phyloP scores from a whole-genome alignment of 2,797 vertebrate species.

The Thalassophryne amazonica region DNA sequence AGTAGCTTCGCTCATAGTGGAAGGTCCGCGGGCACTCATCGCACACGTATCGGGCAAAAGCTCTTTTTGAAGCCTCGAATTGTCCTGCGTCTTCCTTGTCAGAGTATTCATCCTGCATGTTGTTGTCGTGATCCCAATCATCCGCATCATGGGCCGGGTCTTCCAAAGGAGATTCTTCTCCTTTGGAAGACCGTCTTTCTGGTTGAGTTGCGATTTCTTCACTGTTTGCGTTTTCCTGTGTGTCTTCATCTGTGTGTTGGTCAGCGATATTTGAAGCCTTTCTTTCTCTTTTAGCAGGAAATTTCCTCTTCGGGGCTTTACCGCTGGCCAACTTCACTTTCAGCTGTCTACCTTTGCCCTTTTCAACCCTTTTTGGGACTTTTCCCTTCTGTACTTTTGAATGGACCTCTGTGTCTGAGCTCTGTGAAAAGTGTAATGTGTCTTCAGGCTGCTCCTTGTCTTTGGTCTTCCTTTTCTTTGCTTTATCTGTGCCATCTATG shows the following conservation, averaged over 20 bases:
- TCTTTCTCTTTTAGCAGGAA: background rate
- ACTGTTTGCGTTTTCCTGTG: background rate
- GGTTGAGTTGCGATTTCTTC: conserved; percentile 7
- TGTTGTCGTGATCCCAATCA: conserved; percentile 32
- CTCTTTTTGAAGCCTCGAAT: conserved; percentile 22
- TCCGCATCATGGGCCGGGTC: background rate
- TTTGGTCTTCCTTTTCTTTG: background rate
- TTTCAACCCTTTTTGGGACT: conserved; percentile 28
- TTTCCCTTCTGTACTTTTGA: conserved; percentile 15
- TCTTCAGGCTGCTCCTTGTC: conserved; percentile 19
- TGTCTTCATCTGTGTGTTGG: background rate
- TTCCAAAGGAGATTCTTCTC: background rate
- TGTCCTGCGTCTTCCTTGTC: conserved; percentile 15
- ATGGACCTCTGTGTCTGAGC: conserved; percentile 41
- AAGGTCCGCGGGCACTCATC: conserved; percentile 87
- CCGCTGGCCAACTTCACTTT: conserved; percentile 79
- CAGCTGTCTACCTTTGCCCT: conserved; percentile 61
- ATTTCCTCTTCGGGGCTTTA: conserved; percentile 56
- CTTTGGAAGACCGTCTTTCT: conserved; percentile 1
- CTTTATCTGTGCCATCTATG: background rate
- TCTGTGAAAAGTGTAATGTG: conserved; percentile 20
- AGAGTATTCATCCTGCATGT: conserved; percentile 7
- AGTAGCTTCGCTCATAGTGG: conserved; percentile 92
- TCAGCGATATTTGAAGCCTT: background rate
- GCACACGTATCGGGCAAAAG: conserved; percentile 81